A percentile compares a stretch with the other conserved stretches of the same genome.
Conservation (phyloP, 2,888 invertebrate species). For the Plemyria rubiginata region DNA sequence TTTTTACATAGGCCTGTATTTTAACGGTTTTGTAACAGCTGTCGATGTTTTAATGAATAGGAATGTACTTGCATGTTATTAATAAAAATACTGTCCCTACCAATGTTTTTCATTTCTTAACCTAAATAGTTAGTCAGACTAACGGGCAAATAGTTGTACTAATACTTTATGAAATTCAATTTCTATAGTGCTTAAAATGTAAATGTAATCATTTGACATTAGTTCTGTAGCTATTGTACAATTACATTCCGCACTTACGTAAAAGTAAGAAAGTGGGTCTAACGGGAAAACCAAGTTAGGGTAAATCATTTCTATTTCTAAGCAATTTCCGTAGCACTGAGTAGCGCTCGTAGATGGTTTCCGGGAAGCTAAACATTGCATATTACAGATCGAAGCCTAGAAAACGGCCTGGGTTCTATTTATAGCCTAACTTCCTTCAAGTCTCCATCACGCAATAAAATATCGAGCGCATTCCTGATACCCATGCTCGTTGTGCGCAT, state of each 20-base stretch:
- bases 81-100: not conserved
- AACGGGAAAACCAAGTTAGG: not conserved
- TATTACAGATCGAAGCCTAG: not conserved
- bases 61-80: not conserved
- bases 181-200: too few species aligned
- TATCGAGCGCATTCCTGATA: constrained; percentile 55
- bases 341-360: constrained; percentile 16
- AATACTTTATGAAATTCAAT: too few species aligned
- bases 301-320: not conserved
- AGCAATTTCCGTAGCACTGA: constrained; percentile 8
- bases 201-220: too few species aligned
- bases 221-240: too few species aligned
- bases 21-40: too few species aligned
- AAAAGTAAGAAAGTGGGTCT: too few species aligned
- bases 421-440: constrained; percentile 15
- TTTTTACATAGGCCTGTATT: too few species aligned
- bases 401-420: constrained; percentile 6
- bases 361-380: not conserved
- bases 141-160: too few species aligned
- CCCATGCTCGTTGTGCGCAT: constrained; percentile 60
- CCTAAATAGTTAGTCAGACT: too few species aligned
- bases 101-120: too few species aligned
- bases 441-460: constrained; percentile 42
- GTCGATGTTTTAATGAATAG: not conserved
- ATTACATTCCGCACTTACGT: too few species aligned